Evolutionary conservation across 2,888 invertebrate species (phyloP).

Genomic region (Camptogramma bilineatum): DNA sequence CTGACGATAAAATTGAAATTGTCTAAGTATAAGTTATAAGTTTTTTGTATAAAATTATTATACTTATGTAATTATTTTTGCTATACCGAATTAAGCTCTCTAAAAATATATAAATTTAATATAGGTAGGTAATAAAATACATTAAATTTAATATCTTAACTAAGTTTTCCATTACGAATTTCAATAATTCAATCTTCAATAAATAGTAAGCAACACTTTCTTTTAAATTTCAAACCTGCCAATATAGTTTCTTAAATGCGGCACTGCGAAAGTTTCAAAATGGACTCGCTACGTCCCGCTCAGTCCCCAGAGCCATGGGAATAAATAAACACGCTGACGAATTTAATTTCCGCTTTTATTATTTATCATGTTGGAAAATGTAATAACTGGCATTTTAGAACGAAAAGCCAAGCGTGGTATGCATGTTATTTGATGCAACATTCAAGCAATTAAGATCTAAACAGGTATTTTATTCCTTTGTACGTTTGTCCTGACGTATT

Average conservation of each 20-base stretch:
- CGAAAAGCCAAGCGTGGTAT: slow-evolving; percentile 10
- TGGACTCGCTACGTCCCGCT: slow-evolving; percentile 17
- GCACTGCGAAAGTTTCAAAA: slow-evolving; percentile 28
- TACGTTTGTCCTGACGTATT: background rate
- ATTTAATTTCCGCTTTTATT: slow-evolving; percentile 35
- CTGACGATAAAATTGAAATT: no score
- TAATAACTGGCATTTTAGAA: slow-evolving; percentile 28
- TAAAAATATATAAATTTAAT: no score
- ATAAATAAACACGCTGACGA: slow-evolving; percentile 35
- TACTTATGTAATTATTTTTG: no score
- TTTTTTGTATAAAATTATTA: no score
- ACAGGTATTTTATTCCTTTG: slow-evolving; percentile 4
- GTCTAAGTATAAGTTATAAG: no score
- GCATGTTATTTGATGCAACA: slow-evolving; percentile 22
- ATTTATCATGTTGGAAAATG: slow-evolving; percentile 33
- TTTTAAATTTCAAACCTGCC: background rate
- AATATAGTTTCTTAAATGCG: slow-evolving; percentile 9
- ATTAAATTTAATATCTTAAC: no score
- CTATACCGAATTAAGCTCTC: no score
- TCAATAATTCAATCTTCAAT: no score
- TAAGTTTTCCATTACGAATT: no score
- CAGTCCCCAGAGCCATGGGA: slow-evolving; percentile 19
- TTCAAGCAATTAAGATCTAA: slow-evolving; percentile 10
- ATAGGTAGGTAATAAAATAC: no score
- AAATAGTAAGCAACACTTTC: background rate